These are phyloP conservation scores for Palloptera scutellata DNA, from an alignment of 2,888 invertebrate genomes.

Conservation along the genomic window DNA sequence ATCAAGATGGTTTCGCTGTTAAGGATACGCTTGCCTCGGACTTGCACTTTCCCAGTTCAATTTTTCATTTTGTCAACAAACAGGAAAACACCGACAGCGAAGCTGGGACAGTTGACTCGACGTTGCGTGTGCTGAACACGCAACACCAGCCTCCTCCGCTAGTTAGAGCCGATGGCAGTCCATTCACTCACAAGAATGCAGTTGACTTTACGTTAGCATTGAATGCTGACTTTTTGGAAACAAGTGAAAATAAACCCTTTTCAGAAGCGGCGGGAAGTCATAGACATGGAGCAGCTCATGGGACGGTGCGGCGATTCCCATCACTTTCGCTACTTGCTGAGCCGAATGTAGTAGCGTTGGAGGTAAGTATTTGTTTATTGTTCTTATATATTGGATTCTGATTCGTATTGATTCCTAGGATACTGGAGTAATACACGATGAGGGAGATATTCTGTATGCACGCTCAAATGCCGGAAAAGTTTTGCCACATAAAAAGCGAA, in stretches of 20 bases:
- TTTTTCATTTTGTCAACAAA: slow-evolving; percentile 54
- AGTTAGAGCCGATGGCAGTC: slow-evolving; percentile 32
- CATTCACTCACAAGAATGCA: slow-evolving; percentile 25
- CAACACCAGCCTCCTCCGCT: slow-evolving; percentile 14
- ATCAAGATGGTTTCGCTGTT: slow-evolving; percentile 26
- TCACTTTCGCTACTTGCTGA: slow-evolving; percentile 47
- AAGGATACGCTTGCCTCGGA: slow-evolving; percentile 48
- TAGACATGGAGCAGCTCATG: slow-evolving; percentile 27
- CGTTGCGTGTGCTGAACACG: slow-evolving; percentile 13
- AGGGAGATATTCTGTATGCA: slow-evolving; percentile 44
- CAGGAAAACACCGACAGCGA: slow-evolving; percentile 35
- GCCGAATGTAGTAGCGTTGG: slow-evolving; percentile 46
- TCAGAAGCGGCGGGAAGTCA: slow-evolving; percentile 22
- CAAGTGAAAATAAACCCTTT: slow-evolving; percentile 28
- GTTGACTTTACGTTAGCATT: slow-evolving; percentile 35
- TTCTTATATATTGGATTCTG: neutral
- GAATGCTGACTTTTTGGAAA: slow-evolving; percentile 45
- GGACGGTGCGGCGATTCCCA: slow-evolving; percentile 40
- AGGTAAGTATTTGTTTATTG: slow-evolving; percentile 37
- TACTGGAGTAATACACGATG: slow-evolving; percentile 38
- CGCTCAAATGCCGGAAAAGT: slow-evolving; percentile 69
- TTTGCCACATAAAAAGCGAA: slow-evolving; percentile 86
- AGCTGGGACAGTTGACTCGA: slow-evolving; percentile 14
- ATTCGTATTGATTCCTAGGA: slow-evolving; percentile 19
- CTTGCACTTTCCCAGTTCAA: slow-evolving; percentile 53